These are phyloP conservation scores for Omphaloscelis lunosa DNA, from an alignment of 2,888 invertebrate species.

Conservation along the genomic window DNA sequence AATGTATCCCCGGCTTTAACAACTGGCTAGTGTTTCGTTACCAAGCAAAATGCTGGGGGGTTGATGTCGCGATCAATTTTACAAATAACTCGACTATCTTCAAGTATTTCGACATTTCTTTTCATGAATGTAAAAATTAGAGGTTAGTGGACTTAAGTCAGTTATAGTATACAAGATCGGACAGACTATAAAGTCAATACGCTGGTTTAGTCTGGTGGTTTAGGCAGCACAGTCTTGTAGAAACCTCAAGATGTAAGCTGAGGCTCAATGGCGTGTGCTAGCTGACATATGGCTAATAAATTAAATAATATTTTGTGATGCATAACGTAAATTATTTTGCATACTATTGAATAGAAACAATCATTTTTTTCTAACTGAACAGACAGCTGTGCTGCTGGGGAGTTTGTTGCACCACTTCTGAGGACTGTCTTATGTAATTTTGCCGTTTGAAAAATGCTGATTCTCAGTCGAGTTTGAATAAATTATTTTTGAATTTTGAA, in stretches of 20 bases:
- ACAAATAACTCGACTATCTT: conserved; percentile 47
- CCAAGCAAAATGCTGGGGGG: conserved; percentile 38
- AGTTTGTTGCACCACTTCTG: too few relatives aligned
- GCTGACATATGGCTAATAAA: too few relatives aligned
- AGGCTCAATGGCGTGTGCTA: too few relatives aligned
- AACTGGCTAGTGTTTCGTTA: conserved; percentile 54
- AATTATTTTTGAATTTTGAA: neutral
- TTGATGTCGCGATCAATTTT: conserved; percentile 60
- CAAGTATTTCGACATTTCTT: conserved; percentile 31
- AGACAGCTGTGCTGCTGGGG: too few relatives aligned
- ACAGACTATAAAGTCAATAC: neutral
- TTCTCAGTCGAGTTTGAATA: too few relatives aligned
- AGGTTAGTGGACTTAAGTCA: conserved; percentile 24
- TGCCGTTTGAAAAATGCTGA: too few relatives aligned
- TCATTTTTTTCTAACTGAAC: too few relatives aligned
- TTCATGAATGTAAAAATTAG: conserved; percentile 23
- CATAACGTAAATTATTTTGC: too few relatives aligned
- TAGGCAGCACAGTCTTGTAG: neutral
- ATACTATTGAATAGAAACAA: too few relatives aligned
- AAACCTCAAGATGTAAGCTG: conserved; percentile 5
- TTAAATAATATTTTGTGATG: too few relatives aligned
- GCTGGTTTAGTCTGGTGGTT: neutral
- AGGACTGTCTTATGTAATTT: too few relatives aligned
- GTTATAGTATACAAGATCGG: neutral
- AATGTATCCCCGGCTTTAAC: conserved; percentile 34